Evolutionary conservation across 1,140 invertebrate species (phyloP).

Genomic region (Cyclargus thomasi): DNA sequence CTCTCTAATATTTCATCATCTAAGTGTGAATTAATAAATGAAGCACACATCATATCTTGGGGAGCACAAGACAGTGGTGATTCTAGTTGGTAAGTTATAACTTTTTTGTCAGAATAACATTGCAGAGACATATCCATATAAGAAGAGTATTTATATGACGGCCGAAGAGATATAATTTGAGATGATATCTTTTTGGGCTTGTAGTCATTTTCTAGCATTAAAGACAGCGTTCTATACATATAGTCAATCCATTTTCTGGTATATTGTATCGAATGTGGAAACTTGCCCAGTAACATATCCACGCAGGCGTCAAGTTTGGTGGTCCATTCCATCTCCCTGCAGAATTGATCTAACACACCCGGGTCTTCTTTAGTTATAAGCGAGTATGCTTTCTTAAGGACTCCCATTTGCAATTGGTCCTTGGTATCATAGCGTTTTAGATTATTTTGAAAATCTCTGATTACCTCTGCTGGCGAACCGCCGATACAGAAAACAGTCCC

Average conservation of each 20-base stretch:
- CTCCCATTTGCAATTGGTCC: conserved; percentile 35
- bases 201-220: conserved; percentile 24
- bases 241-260: conserved; percentile 35
- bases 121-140: background rate
- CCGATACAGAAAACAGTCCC: conserved; percentile 53
- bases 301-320: conserved; percentile 38
- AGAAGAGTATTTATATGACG: conserved; percentile 24
- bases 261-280: conserved; percentile 47
- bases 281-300: conserved; percentile 32
- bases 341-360: conserved; percentile 21
- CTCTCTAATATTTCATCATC: conserved; percentile 32
- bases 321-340: conserved; percentile 30
- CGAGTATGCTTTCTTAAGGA: conserved; percentile 38
- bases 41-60: conserved; percentile 40
- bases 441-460: conserved; percentile 30
- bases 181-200: conserved; percentile 34
- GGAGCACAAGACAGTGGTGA: conserved; percentile 33
- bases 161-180: conserved; percentile 27
- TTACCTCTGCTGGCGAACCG: conserved; percentile 36
- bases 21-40: conserved; percentile 44
- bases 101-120: conserved; percentile 23
- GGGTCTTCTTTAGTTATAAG: conserved; percentile 31
- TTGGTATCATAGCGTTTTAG: conserved; percentile 33
- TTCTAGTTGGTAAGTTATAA: conserved; percentile 20
- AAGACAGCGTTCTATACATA: conserved; percentile 31